Conservation (phyloP, 2,113 vertebrate genomes). For the Cyprinodon variegatus region DNA sequence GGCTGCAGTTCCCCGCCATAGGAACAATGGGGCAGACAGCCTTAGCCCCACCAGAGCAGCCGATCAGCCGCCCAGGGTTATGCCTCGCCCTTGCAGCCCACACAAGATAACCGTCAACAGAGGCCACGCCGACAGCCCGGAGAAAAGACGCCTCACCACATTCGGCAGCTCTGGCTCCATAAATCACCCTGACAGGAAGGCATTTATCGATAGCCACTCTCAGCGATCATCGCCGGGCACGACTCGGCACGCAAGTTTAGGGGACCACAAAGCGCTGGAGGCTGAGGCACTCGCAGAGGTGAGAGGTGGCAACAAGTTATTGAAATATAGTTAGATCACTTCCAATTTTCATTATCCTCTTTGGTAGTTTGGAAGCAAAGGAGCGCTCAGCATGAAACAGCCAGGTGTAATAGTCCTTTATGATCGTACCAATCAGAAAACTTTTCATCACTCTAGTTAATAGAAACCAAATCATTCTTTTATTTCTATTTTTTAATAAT, state of each 20-base stretch:
- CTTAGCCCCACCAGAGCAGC: constrained; percentile 90
- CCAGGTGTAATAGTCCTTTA: not conserved
- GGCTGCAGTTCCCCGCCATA: constrained; percentile 88
- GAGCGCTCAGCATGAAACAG: not conserved
- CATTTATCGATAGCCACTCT: constrained; percentile 84
- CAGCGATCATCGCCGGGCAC: constrained; percentile 85
- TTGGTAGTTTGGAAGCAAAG: not conserved
- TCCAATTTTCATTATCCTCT: not conserved
- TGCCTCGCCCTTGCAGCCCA: constrained; percentile 96
- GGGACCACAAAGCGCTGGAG: constrained; percentile 95
- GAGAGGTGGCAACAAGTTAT: constrained; percentile 4
- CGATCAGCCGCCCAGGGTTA: constrained; percentile 91
- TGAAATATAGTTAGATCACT: not conserved
- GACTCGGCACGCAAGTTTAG: constrained; percentile 92
- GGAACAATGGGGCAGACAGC: constrained; percentile 84
- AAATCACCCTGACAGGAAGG: constrained; percentile 92
- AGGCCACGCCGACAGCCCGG: constrained; percentile 89
- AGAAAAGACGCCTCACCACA: constrained; percentile 92
- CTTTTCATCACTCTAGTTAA: not conserved
- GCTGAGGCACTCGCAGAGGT: constrained; percentile 95
- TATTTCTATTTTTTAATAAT: not conserved
- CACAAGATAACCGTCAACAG: constrained; percentile 89
- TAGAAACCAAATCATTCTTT: not conserved
- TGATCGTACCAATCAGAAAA: not conserved
- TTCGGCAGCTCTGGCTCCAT: constrained; percentile 93